Base-by-base conservation (phyloP, 2,113 vertebrate genomes). In the Halcyon malimbica region DNA sequence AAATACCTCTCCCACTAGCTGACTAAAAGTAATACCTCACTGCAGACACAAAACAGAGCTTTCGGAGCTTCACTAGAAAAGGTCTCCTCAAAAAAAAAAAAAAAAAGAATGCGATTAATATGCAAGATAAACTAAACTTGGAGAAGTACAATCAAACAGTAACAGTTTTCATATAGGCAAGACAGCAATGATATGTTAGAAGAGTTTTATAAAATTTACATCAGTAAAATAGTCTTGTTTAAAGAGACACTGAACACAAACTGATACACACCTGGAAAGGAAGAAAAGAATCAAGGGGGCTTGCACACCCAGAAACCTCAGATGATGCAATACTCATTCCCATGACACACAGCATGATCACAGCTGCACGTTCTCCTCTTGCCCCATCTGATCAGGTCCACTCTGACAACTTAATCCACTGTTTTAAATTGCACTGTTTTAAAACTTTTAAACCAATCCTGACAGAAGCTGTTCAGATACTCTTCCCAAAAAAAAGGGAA, bases 151-250 rank as follows among this genome's bases (percentile, higher is more conserved):
- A 53, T 18, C 10, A 82, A 80, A 70, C 39, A 67, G 0, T 21
- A 54, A 17, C 7, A 82, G 11, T 7, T 10, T 48, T 87, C 41
- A 56, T 7, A 44, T 1, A 65, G 20, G 11, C 18, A 83, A 73
- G 26, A 69, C 4, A 69, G 2, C 9, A 56, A 29, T 0, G 2
- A 13, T 19, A 67, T 17, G 2, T 37, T 68, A 46, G 9, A 74
- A 71, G 12, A 64, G 4, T 69, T 63, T 69, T 56, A 51, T 13
- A 64, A 91, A 83, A 75, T 24, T 25, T 80, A 17, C 3, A 56
- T 42, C n/a, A 31, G 25, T 82, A 67, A 51, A 84, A 78, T 23
- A 74, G 31, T 79, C 12, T 54, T 75, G 35, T 44, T 50, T 18
- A 73, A 73, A 63, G 0, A 63, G 0, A 79, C 10, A 74, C 7